Conservation (phyloP, 2,888 invertebrate genomes). For the Antheraea assamensis region DNA sequence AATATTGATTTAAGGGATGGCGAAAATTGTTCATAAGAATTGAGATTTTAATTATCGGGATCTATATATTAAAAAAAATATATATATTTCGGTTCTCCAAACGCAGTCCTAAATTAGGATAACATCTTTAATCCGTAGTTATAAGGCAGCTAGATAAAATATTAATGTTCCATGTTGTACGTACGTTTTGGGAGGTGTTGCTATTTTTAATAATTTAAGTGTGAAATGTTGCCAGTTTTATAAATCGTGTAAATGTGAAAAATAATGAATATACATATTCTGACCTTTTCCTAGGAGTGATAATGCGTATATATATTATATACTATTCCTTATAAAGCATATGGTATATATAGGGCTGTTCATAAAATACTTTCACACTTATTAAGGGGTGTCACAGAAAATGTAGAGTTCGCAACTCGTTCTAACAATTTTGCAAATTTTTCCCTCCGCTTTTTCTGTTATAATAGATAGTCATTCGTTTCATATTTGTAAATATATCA, state of each 20-base stretch:
- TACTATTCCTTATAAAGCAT: neutral
- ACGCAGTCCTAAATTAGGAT: neutral
- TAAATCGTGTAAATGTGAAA: constrained; percentile 29
- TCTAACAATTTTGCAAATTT: too few relatives aligned
- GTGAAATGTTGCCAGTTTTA: constrained; percentile 60
- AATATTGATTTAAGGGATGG: neutral
- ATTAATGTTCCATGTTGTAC: constrained; percentile 61
- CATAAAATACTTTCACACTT: neutral
- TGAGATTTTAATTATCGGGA: too few relatives aligned
- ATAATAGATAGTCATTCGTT: too few relatives aligned
- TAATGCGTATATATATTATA: neutral
- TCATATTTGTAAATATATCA: too few relatives aligned
- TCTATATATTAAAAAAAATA: too few relatives aligned
- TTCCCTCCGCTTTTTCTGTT: too few relatives aligned
- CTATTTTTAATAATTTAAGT: constrained; percentile 51
- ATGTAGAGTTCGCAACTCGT: too few relatives aligned
- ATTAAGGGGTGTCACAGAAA: too few relatives aligned
- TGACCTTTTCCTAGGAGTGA: neutral
- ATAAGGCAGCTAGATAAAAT: constrained; percentile 20
- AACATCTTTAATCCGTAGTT: neutral
- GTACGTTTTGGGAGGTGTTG: constrained; percentile 50
- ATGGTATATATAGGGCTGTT: neutral
- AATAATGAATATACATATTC: constrained; percentile 1
- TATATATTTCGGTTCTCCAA: neutral
- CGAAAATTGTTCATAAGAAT: too few relatives aligned